Conservation (phyloP, 2,113 vertebrate species). For the Holacanthus passer region DNA sequence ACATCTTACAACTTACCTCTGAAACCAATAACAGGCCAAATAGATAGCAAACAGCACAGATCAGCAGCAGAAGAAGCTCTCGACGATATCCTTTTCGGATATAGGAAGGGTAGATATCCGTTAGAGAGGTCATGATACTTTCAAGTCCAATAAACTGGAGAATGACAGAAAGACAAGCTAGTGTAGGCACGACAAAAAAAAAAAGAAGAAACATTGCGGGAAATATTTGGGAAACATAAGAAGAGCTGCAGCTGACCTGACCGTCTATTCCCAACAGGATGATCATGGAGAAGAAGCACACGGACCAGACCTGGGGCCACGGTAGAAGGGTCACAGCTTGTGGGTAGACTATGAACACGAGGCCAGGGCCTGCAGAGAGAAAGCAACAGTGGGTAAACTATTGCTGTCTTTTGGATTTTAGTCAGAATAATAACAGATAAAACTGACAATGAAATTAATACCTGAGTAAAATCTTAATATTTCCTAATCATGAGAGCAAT, state of each 20-base stretch:
- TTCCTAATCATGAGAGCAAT: background rate
- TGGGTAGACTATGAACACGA: conserved; percentile 94
- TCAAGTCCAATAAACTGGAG: conserved; percentile 92
- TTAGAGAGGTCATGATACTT: conserved; percentile 89
- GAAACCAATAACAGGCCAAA: conserved; percentile 88
- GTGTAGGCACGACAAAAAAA: background rate
- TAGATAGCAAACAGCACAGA: conserved; percentile 82
- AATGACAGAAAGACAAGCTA: conserved; percentile 20
- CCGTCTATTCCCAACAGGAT: conserved; percentile 91
- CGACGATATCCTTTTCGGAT: conserved; percentile 85
- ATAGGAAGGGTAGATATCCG: conserved; percentile 86
- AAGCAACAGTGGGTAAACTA: conserved; percentile 4
- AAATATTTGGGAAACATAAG: background rate
- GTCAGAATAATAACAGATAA: background rate
- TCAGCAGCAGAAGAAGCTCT: conserved; percentile 86
- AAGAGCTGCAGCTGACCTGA: conserved; percentile 67
- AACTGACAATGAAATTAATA: background rate
- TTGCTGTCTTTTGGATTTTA: background rate
- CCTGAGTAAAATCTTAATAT: background rate
- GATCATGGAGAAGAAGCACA: conserved; percentile 93
- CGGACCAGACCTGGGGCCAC: conserved; percentile 91
- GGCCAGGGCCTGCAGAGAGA: conserved; percentile 87
- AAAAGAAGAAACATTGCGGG: background rate
- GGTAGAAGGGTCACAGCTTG: conserved; percentile 93
- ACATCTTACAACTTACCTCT: conserved; percentile 82